Conservation (phyloP, 2,888 invertebrate genomes). For the Amaurobius ferox region DNA sequence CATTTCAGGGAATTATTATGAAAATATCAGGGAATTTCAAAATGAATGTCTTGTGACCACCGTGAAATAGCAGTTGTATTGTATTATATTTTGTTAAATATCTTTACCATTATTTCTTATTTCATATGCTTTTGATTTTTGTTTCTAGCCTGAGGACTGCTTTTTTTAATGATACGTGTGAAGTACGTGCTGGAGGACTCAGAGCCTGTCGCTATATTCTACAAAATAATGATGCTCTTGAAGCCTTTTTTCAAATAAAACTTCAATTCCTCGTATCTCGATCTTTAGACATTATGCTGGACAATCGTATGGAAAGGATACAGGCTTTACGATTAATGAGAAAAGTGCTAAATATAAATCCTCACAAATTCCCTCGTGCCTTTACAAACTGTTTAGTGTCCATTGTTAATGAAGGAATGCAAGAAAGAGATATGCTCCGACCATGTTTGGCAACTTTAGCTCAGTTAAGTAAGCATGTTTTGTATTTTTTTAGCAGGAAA, state of each 20-base stretch:
- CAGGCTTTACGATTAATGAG: conserved; percentile 92
- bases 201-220: conserved; percentile 91
- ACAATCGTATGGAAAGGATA: conserved; percentile 88
- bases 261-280: conserved; percentile 90
- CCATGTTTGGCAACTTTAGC: conserved; percentile 91
- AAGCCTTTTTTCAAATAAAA: conserved; percentile 87
- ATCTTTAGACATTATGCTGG: conserved; percentile 91
- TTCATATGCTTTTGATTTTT: too few species aligned
- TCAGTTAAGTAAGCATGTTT: conserved; percentile 86
- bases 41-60: too few species aligned
- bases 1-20: too few species aligned
- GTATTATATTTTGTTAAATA: too few species aligned
- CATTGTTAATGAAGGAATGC: conserved; percentile 86
- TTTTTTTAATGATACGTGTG: conserved; percentile 90
- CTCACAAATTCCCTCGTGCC: conserved; percentile 85
- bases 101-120: too few species aligned
- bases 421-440: conserved; percentile 89
- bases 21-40: too few species aligned
- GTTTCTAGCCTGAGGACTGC: conserved; percentile 87
- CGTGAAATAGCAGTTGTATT: too few species aligned
- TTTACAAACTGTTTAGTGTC: conserved; percentile 89
- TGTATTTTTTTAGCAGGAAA: too few species aligned
- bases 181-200: conserved; percentile 91
- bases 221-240: conserved; percentile 86
- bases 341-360: conserved; percentile 82